A percentile compares a stretch with the other conserved stretches of the same genome.
Conservation (phyloP, 2,888 invertebrate species). For the Atethmia centrago region DNA sequence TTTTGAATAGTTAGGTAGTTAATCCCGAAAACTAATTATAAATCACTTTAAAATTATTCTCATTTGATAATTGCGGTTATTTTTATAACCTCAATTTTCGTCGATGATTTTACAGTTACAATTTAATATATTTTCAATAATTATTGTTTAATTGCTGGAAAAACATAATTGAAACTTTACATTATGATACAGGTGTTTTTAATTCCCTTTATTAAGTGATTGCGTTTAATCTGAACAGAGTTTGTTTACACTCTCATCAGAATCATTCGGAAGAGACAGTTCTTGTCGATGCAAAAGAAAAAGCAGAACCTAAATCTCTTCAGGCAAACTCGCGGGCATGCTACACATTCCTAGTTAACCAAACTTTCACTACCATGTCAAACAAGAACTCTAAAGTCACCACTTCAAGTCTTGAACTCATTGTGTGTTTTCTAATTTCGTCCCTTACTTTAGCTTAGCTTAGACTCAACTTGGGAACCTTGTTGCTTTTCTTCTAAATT, state of each 20-base stretch:
- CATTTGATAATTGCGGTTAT: neutral
- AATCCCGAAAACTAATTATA: neutral
- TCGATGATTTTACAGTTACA: neutral
- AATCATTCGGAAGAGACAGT: neutral
- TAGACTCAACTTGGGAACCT: conserved; percentile 25
- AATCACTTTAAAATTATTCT: neutral
- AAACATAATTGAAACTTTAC: neutral
- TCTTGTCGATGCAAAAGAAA: neutral
- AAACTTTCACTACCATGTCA: conserved; percentile 23
- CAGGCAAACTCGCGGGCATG: neutral
- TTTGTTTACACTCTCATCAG: neutral
- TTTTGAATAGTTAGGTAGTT: neutral
- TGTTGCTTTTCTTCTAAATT: conserved; percentile 49
- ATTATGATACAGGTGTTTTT: neutral
- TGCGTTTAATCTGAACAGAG: neutral
- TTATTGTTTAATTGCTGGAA: no score
- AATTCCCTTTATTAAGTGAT: neutral
- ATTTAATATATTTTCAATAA: neutral
- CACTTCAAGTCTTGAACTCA: conserved; percentile 48
- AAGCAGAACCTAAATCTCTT: neutral
- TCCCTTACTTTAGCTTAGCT: conserved; percentile 44
- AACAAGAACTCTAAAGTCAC: conserved; percentile 28
- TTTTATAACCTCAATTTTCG: neutral
- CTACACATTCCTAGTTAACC: conserved; percentile 1
- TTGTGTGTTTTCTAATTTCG: conserved; percentile 53